phyloP scores from a whole-genome alignment of 2,888 invertebrate species.

The Drosophila seclusa region DNA sequence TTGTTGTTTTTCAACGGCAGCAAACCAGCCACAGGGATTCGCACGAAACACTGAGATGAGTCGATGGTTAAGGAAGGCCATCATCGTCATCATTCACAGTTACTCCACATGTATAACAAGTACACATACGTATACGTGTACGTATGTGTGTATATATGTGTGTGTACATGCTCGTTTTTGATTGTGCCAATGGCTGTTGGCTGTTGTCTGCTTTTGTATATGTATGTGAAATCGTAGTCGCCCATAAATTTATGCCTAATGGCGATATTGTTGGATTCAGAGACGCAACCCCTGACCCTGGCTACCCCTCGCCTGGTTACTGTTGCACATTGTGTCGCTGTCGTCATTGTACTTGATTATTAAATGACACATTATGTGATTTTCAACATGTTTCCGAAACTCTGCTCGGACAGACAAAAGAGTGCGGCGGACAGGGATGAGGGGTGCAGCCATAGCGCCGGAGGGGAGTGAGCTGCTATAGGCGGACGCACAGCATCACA shows the following conservation, averaged over 20 bases:
- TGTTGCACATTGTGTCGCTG: conserved; percentile 66
- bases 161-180: conserved; percentile 20
- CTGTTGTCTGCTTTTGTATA: not conserved
- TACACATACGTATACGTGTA: not conserved
- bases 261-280: conserved; percentile 74
- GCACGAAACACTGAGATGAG: conserved; percentile 30
- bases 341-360: conserved; percentile 80
- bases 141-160: conserved; percentile 1
- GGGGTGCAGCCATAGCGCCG: not conserved
- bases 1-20: conserved; percentile 39
- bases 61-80: conserved; percentile 28
- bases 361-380: conserved; percentile 84
- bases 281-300: conserved; percentile 7
- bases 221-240: conserved; percentile 48
- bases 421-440: not conserved
- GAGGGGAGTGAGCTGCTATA: not conserved
- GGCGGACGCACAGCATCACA: conserved; percentile 37
- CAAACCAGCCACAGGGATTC: conserved; percentile 57
- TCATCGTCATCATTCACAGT: conserved; percentile 22
- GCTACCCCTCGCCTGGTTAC: conserved; percentile 12
- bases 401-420: conserved; percentile 33
- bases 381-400: conserved; percentile 70
- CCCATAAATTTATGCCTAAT: conserved; percentile 76
- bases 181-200: conserved; percentile 74
- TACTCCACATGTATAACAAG: conserved; percentile 18